phyloP scores from a whole-genome alignment of 2,888 invertebrate genomes.

The Portevinia maculata region DNA sequence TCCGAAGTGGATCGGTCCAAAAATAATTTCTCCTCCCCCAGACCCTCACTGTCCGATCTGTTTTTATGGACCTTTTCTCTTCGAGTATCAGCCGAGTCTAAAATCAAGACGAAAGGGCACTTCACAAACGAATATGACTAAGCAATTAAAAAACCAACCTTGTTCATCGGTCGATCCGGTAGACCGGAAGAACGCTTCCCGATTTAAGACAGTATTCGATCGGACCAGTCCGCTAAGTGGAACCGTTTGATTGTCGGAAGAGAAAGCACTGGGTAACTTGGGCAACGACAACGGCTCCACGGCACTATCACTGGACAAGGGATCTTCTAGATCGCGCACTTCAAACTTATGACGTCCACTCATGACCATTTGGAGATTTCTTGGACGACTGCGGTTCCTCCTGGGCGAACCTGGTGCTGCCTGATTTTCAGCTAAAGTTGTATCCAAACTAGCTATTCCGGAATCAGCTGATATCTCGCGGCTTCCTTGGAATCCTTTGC shows the following conservation, averaged over 20 bases:
- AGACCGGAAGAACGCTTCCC: conserved; percentile 76
- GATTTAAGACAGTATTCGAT: conserved; percentile 80
- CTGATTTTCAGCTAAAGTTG: conserved; percentile 78
- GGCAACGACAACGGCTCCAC: conserved; percentile 82
- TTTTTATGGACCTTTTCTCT: conserved; percentile 66
- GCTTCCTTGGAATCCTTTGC: conserved; percentile 82
- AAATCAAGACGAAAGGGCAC: conserved; percentile 15
- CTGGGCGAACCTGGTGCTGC: conserved; percentile 78
- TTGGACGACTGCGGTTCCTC: conserved; percentile 84
- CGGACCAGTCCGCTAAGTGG: conserved; percentile 81
- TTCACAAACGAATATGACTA: background rate
- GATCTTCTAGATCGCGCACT: conserved; percentile 86
- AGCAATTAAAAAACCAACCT: conserved; percentile 44
- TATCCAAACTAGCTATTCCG: conserved; percentile 82
- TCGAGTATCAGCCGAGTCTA: conserved; percentile 48
- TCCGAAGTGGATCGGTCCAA: conserved; percentile 86
- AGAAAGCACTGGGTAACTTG: conserved; percentile 79
- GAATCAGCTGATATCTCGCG: conserved; percentile 83
- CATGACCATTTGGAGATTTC: conserved; percentile 90
- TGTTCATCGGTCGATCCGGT: conserved; percentile 61
- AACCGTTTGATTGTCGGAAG: conserved; percentile 79
- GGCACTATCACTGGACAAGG: conserved; percentile 81
- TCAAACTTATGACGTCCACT: conserved; percentile 90
- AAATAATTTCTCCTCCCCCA: conserved; percentile 87
- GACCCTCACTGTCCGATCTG: conserved; percentile 82